Percentiles rank a stretch among this genome's conserved stretches.
Evolutionary conservation across 2,113 vertebrate species (phyloP).

Genomic region (Chauna torquata): DNA sequence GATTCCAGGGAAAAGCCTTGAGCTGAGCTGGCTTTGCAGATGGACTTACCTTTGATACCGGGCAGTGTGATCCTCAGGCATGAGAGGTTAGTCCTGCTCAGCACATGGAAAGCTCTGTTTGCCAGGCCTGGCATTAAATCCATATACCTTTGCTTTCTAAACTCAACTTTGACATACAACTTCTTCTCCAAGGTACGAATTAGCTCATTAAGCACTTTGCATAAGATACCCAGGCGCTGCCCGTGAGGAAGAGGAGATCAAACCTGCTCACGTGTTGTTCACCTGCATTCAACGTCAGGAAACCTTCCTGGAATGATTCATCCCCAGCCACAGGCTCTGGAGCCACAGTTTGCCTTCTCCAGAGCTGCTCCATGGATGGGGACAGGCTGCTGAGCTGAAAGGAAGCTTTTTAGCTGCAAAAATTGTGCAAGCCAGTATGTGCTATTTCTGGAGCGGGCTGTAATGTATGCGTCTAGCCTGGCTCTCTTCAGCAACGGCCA

Average conservation of each 20-base stretch:
- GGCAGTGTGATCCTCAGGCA: neutral
- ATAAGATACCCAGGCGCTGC: neutral
- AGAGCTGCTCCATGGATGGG: neutral
- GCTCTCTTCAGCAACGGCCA: slow-evolving; percentile 25
- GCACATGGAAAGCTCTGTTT: neutral
- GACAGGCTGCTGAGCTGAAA: neutral
- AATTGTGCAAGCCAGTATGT: neutral
- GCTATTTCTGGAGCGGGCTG: slow-evolving; percentile 37
- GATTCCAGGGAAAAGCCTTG: neutral
- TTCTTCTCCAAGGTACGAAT: neutral
- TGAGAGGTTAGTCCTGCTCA: neutral
- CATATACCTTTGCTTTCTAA: neutral
- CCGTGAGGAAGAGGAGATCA: neutral
- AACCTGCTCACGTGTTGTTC: neutral
- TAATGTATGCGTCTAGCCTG: slow-evolving; percentile 28
- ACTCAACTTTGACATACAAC: neutral
- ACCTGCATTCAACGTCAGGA: neutral
- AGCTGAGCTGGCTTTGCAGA: neutral
- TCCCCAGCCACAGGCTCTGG: neutral
- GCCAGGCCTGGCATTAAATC: neutral
- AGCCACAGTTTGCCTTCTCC: neutral
- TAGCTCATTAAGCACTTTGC: neutral
- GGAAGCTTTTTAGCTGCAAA: slow-evolving; percentile 2
- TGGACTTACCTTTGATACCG: neutral
- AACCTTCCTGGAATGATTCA: neutral